These are phyloP conservation scores for Python bivittatus DNA, from an alignment of 2,113 vertebrate species.

Conservation along the genomic window DNA sequence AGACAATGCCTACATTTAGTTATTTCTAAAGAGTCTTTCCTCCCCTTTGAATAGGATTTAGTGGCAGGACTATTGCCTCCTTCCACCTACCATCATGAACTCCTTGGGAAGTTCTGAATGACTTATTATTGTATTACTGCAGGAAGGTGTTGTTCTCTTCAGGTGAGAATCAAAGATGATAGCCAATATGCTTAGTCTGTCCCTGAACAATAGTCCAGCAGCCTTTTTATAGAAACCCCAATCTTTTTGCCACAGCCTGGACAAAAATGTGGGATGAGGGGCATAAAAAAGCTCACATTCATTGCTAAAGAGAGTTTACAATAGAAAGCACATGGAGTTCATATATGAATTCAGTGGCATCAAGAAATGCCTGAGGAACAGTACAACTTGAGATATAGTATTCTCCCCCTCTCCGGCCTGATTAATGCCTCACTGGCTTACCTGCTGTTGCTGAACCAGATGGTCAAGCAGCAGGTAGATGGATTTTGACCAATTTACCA, in stretches of 20 bases:
- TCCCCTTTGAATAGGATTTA: too few relatives aligned
- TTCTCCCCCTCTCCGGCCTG: background rate
- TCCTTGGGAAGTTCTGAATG: too few relatives aligned
- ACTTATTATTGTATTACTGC: too few relatives aligned
- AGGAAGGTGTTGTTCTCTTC: too few relatives aligned
- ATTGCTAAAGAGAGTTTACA: background rate
- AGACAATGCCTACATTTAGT: too few relatives aligned
- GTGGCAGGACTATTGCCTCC: too few relatives aligned
- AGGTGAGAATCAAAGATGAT: too few relatives aligned
- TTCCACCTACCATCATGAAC: too few relatives aligned
- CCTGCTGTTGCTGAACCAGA: background rate
- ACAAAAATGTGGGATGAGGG: background rate
- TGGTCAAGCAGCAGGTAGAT: background rate
- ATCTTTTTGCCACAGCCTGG: background rate
- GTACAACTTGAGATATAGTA: background rate
- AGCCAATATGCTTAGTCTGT: background rate
- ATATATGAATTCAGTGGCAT: background rate
- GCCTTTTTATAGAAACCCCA: background rate
- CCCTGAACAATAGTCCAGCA: too few relatives aligned
- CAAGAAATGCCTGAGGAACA: background rate
- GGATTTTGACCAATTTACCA: background rate
- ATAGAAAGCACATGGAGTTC: too few relatives aligned
- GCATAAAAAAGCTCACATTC: background rate
- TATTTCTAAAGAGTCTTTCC: too few relatives aligned
- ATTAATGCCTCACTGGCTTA: background rate